Evolutionary conservation across 2,113 vertebrate genomes (phyloP).

Genomic region (Phrynosoma blainvillii): DNA sequence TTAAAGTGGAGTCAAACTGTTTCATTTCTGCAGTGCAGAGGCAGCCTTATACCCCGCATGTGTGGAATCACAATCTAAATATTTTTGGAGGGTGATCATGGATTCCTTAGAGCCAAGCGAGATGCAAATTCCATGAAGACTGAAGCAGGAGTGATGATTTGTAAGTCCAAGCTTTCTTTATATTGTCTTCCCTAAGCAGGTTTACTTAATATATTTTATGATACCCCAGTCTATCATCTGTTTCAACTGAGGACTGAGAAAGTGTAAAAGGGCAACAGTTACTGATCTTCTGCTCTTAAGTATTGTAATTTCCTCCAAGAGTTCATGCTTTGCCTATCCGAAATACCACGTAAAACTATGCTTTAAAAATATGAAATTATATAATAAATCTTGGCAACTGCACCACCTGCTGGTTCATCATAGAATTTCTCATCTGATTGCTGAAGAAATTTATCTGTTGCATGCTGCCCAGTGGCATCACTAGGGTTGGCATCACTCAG

Average conservation of each 20-base stretch:
- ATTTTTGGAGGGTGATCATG: background rate
- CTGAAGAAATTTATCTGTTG: background rate
- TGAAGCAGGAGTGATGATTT: background rate
- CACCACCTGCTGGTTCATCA: constrained; percentile 55
- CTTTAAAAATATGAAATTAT: background rate
- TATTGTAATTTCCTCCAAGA: rapidly evolving
- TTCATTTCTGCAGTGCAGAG: too few relatives aligned
- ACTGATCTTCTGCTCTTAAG: background rate
- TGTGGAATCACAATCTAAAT: background rate
- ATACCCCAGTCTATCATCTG: background rate
- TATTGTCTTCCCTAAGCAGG: background rate
- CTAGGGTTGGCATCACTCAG: too few relatives aligned
- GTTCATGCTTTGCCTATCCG: rapidly evolving
- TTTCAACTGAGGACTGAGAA: background rate
- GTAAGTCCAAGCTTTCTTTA: too few relatives aligned
- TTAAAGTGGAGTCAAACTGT: too few relatives aligned
- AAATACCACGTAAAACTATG: background rate
- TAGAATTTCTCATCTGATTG: background rate
- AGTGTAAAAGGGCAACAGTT: background rate
- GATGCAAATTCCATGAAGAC: background rate
- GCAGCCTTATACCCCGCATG: too few relatives aligned
- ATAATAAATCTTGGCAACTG: constrained; percentile 20
- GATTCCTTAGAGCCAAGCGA: background rate
- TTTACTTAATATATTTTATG: rapidly evolving
- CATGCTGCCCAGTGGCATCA: background rate